These are phyloP conservation scores for Sardina pilchardus DNA, from an alignment of 2,113 vertebrate species.

Conservation along the genomic window DNA sequence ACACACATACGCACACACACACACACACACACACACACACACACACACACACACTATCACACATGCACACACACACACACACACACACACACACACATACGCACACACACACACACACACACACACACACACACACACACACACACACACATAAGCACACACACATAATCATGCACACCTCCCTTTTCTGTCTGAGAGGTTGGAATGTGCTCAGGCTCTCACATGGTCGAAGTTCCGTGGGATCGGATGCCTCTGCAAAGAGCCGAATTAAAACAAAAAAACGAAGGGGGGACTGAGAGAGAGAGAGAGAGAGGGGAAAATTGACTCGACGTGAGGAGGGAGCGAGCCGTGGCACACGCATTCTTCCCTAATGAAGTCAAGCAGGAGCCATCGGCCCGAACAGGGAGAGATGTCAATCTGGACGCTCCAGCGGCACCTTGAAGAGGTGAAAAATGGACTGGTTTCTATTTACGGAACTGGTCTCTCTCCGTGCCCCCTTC, in stretches of 20 bases:
- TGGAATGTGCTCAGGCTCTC: slow-evolving; percentile 48
- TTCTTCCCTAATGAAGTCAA: slow-evolving; percentile 66
- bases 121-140: neutral
- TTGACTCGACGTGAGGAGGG: slow-evolving; percentile 36
- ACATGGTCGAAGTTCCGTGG: slow-evolving; percentile 46
- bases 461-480: slow-evolving; percentile 50
- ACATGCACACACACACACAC: neutral
- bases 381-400: slow-evolving; percentile 53
- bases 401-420: slow-evolving; percentile 54
- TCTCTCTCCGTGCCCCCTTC: neutral
- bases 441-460: slow-evolving; percentile 50
- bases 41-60: neutral
- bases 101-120: neutral
- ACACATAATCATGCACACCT: neutral
- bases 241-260: slow-evolving; percentile 55
- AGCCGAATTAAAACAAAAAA: slow-evolving; percentile 66
- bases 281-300: slow-evolving; percentile 48
- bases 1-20: neutral
- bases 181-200: slow-evolving; percentile 33
- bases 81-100: neutral
- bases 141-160: neutral
- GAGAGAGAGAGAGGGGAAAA: slow-evolving; percentile 48
- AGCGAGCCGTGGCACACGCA: slow-evolving; percentile 42
- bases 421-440: slow-evolving; percentile 48
- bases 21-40: neutral